Percentiles rank a stretch among this genome's conserved stretches.
Evolutionary conservation across 2,888 invertebrate species (phyloP).

Genomic region (Caenorhabditis zanzibari): DNA sequence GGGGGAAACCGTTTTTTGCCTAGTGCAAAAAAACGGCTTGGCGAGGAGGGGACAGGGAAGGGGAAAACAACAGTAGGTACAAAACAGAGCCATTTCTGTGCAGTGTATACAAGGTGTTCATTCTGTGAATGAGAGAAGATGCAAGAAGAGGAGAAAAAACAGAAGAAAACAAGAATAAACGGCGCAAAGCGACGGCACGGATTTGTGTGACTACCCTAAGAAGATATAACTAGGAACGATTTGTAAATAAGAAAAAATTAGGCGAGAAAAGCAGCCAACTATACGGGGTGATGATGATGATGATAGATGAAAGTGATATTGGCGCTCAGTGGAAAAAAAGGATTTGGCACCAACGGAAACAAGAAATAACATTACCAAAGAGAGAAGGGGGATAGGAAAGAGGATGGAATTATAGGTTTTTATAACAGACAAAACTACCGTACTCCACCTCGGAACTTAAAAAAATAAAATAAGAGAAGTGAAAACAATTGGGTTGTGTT

Average conservation of each 20-base stretch:
- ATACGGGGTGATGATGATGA: not conserved
- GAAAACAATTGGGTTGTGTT: not conserved
- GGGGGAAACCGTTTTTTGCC: constrained; percentile 19
- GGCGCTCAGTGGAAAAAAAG: constrained; percentile 19
- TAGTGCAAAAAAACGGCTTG: constrained; percentile 46
- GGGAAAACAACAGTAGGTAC: constrained; percentile 60
- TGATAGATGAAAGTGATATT: not conserved
- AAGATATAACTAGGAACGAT: constrained; percentile 28
- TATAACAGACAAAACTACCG: constrained; percentile 61
- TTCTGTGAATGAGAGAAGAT: constrained; percentile 28
- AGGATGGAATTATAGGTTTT: constrained; percentile 52
- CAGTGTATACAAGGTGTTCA: constrained; percentile 40
- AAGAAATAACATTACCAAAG: constrained; percentile 59
- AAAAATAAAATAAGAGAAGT: constrained; percentile 5
- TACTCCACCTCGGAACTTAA: constrained; percentile 46
- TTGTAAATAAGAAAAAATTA: not conserved
- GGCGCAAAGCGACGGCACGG: not conserved
- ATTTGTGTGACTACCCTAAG: constrained; percentile 20
- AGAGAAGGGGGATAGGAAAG: constrained; percentile 24
- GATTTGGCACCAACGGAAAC: constrained; percentile 54
- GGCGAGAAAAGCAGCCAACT: constrained; percentile 26
- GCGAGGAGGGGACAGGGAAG: not conserved
- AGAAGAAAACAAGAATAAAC: constrained; percentile 2
- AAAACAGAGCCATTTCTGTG: constrained; percentile 57
- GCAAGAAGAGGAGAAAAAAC: not conserved